Evolutionary conservation across 2,888 invertebrate genomes (phyloP).

Genomic region (Cecidostiba fungosa): DNA sequence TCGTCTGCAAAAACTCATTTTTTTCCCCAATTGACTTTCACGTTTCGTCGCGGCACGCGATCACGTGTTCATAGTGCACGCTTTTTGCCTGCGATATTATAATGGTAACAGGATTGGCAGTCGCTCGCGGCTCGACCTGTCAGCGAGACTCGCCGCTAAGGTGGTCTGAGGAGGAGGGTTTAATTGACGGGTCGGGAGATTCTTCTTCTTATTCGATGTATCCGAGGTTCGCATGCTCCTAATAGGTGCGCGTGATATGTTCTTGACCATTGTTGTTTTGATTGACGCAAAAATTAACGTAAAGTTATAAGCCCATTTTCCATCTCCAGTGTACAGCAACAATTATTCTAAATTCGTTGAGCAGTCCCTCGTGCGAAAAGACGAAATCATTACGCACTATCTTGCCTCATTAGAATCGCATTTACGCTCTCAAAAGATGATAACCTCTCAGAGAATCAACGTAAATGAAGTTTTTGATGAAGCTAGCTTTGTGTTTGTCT

Average conservation of each 20-base stretch:
- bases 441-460: not conserved
- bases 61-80: not conserved
- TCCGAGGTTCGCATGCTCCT: not conserved
- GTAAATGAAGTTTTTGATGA: not conserved
- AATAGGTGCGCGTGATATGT: not conserved
- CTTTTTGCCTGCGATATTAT: not conserved
- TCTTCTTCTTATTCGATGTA: not conserved
- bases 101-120: not conserved
- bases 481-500: not conserved
- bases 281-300: not conserved
- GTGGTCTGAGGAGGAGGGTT: not conserved
- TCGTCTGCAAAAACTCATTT: slow-evolving; percentile 5
- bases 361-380: not conserved
- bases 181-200: not conserved
- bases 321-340: not conserved
- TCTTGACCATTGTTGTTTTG: not conserved
- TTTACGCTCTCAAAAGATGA: not conserved
- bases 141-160: not conserved
- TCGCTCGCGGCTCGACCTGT: not conserved
- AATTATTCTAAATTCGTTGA: slow-evolving; percentile 1
- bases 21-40: not conserved
- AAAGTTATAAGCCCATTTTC: not conserved
- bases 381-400: not conserved
- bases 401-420: slow-evolving; percentile 3
- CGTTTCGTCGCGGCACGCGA: slow-evolving; percentile 11